Percentiles rank a stretch among this genome's conserved stretches.
phyloP scores from a whole-genome alignment of 2,888 invertebrate genomes.

The Eupithecia tripunctaria region DNA sequence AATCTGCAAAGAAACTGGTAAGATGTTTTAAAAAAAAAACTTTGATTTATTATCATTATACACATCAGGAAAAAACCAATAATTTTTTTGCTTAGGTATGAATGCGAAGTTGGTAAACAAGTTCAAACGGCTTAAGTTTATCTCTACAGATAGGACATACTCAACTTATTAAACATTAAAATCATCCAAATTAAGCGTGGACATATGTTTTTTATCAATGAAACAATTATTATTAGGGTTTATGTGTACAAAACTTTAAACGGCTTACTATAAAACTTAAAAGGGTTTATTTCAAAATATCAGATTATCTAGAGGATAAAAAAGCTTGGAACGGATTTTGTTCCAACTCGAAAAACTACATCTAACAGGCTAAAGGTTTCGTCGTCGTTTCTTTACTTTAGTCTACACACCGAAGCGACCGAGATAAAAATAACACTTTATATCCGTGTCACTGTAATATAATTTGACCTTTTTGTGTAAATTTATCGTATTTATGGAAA shows the following conservation, averaged over 20 bases:
- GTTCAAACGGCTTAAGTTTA: slow-evolving; percentile 11
- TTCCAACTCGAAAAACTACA: too few relatives aligned
- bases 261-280: too few relatives aligned
- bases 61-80: background rate
- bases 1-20: background rate
- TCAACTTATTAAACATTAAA: slow-evolving; percentile 2
- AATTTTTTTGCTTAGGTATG: background rate
- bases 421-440: too few relatives aligned
- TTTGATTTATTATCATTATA: background rate
- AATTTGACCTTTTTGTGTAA: too few relatives aligned
- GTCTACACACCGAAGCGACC: too few relatives aligned
- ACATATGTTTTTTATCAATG: background rate
- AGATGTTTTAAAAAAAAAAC: background rate
- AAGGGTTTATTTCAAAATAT: too few relatives aligned
- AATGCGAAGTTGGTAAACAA: slow-evolving; percentile 6
- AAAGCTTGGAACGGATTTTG: too few relatives aligned
- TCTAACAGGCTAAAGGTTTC: too few relatives aligned
- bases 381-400: too few relatives aligned
- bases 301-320: too few relatives aligned
- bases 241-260: background rate
- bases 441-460: too few relatives aligned
- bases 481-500: too few relatives aligned
- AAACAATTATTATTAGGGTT: background rate
- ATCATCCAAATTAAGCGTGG: slow-evolving; percentile 1
- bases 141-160: slow-evolving; percentile 8